Evolutionary conservation across 2,797 vertebrate species (phyloP).

Genomic region (Hippocampus kuda): DNA sequence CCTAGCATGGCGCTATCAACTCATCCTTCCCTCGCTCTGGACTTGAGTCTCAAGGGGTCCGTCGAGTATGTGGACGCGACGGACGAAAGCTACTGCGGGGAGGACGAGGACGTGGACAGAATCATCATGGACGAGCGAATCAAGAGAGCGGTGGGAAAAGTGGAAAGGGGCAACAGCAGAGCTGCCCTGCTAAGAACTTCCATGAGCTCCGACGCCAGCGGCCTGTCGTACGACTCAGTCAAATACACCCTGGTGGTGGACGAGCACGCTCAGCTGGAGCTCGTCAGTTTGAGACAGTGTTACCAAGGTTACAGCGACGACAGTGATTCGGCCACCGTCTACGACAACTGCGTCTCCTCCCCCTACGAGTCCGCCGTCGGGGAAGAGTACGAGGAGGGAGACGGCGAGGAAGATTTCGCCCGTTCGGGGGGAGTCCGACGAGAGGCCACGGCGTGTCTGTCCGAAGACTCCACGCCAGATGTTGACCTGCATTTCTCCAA

Average conservation of each 20-base stretch:
- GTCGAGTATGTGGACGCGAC: constrained; percentile 58
- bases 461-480: constrained; percentile 86
- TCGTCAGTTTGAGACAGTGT: constrained; percentile 89
- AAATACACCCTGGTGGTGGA: constrained; percentile 97
- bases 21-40: constrained; percentile 38
- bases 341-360: constrained; percentile 91
- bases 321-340: constrained; percentile 90
- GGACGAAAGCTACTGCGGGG: constrained; percentile 56
- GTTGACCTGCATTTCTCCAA: constrained; percentile 86
- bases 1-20: constrained; percentile 33
- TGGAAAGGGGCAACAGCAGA: constrained; percentile 12
- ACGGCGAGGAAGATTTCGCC: constrained; percentile 50
- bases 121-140: constrained; percentile 43
- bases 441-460: constrained; percentile 76
- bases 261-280: constrained; percentile 87
- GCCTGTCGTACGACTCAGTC: constrained; percentile 92
- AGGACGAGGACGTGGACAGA: constrained; percentile 59
- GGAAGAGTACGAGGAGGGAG: constrained; percentile 88
- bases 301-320: constrained; percentile 93
- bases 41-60: constrained; percentile 51
- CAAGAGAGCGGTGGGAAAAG: constrained; percentile 35
- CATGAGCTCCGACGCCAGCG: constrained; percentile 84
- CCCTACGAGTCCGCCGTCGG: constrained; percentile 89
- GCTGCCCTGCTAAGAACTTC: constrained; percentile 68
- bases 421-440: constrained; percentile 60